These are phyloP conservation scores for Leucoraja erinaceus DNA, from an alignment of 2,113 vertebrate species.

Conservation along the genomic window DNA sequence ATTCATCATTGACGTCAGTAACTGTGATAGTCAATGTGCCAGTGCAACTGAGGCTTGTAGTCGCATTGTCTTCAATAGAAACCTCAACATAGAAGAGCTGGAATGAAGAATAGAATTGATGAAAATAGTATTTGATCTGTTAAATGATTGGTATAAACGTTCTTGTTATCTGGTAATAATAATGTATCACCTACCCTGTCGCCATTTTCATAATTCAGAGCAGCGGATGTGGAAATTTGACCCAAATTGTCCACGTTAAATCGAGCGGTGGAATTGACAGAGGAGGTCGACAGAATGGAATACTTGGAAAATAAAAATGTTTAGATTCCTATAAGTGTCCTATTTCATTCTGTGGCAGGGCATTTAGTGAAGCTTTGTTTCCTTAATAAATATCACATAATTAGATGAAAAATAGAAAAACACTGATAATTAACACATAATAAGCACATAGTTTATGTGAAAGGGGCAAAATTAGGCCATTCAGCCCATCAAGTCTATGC, in stretches of 20 bases:
- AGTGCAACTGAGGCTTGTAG: background rate
- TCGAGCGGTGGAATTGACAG: background rate
- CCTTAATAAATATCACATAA: too few relatives aligned
- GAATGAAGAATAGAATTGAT: background rate
- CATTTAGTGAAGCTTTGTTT: background rate
- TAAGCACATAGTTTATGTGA: too few relatives aligned
- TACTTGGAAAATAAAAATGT: background rate
- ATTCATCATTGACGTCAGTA: conserved; percentile 22
- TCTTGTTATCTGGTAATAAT: background rate
- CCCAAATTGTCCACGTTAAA: background rate
- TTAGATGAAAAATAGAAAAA: too few relatives aligned
- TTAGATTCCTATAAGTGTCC: background rate
- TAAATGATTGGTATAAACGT: background rate
- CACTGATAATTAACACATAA: too few relatives aligned
- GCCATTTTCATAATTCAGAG: background rate
- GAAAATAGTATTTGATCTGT: background rate
- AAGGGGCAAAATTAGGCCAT: too few relatives aligned
- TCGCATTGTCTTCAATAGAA: background rate
- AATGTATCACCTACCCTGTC: background rate
- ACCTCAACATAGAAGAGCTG: conserved; percentile 9
- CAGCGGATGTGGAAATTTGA: background rate
- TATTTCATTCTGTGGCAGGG: background rate
- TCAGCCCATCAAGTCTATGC: too few relatives aligned
- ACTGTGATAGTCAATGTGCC: conserved; percentile 7
- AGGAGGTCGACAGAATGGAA: background rate